Evolutionary conservation across 2,888 invertebrate genomes (phyloP).

Genomic region (Patella caerulea): DNA sequence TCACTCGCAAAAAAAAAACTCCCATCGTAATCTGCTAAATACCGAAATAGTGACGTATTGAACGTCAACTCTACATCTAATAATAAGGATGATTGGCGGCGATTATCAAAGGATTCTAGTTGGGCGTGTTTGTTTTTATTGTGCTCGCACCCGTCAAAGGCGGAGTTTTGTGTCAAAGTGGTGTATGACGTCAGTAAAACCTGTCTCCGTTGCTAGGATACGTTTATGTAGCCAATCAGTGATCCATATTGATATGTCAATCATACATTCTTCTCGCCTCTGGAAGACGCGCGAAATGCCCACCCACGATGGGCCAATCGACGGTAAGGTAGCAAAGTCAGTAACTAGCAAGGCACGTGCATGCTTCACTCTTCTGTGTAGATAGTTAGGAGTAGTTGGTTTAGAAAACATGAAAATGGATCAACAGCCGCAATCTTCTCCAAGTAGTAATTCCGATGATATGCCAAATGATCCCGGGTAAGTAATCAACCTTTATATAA

Average conservation of each 20-base stretch:
- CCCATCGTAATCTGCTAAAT: constrained; percentile 1
- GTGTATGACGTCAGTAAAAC: constrained; percentile 52
- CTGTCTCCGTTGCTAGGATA: constrained; percentile 54
- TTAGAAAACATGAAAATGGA: constrained; percentile 65
- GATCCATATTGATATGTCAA: constrained; percentile 45
- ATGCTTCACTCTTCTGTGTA: constrained; percentile 52
- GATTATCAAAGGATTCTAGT: constrained; percentile 8
- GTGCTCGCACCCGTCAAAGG: constrained; percentile 38
- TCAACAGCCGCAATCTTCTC: constrained; percentile 53
- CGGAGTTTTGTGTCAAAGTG: constrained; percentile 42
- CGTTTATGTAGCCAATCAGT: constrained; percentile 49
- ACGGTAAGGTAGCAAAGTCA: constrained; percentile 40
- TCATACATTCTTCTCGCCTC: constrained; percentile 58
- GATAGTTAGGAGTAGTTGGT: constrained; percentile 54
- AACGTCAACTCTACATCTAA: constrained; percentile 1
- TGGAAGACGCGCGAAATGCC: constrained; percentile 59
- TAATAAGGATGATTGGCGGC: constrained; percentile 4
- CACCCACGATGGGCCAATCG: constrained; percentile 61
- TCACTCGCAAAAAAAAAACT: not conserved
- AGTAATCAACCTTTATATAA: constrained; percentile 23
- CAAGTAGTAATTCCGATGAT: constrained; percentile 75
- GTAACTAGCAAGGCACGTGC: constrained; percentile 49
- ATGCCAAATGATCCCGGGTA: constrained; percentile 77
- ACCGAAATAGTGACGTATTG: constrained; percentile 10
- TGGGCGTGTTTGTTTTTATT: constrained; percentile 36